phyloP scores from a whole-genome alignment of 2,113 vertebrate genomes.

The Anoura caudifer region DNA sequence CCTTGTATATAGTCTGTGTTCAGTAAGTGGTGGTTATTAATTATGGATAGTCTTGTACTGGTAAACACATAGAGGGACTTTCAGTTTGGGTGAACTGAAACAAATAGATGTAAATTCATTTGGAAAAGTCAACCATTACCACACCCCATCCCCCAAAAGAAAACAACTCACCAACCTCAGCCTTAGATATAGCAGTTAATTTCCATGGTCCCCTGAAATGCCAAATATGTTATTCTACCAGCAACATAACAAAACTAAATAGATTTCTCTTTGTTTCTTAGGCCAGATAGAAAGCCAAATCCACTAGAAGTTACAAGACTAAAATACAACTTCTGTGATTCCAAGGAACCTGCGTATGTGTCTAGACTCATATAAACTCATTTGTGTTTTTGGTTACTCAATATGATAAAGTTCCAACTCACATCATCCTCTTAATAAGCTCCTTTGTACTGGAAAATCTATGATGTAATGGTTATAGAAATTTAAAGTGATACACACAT shows the following conservation, averaged over 20 bases:
- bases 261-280: background rate
- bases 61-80: background rate
- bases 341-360: background rate
- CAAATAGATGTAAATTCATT: background rate
- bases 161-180: background rate
- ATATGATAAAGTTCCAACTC: conserved; percentile 6
- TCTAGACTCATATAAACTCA: conserved; percentile 23
- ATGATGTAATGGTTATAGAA: conserved; percentile 14
- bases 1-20: background rate
- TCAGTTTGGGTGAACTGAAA: background rate
- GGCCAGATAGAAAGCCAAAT: background rate
- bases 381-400: conserved; percentile 21
- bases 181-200: background rate
- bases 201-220: background rate
- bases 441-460: conserved; percentile 19
- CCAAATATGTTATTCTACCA: background rate
- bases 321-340: background rate
- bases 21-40: background rate
- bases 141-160: background rate
- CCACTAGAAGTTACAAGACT: background rate
- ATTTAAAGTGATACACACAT: conserved; percentile 3
- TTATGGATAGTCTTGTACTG: background rate
- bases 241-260: background rate
- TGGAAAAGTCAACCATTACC: background rate
- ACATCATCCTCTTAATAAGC: conserved; percentile 17